Base-by-base conservation (phyloP, 1,140 invertebrate genomes). In the Colletes latitarsis region DNA sequence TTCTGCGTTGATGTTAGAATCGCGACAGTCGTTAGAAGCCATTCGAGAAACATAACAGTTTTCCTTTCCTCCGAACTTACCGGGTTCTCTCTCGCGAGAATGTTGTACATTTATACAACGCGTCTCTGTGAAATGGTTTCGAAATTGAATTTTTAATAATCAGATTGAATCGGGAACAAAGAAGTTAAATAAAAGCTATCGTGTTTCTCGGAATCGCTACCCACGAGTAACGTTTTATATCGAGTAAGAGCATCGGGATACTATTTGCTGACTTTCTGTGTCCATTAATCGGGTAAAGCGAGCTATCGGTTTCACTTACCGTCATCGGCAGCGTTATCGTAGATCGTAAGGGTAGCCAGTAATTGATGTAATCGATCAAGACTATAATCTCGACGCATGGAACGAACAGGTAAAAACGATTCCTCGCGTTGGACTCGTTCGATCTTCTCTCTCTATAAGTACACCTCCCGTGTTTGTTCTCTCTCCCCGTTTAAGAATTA, bases 331-430 rank as follows among this genome's bases (percentile, higher is more conserved):
- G 9, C 58, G 21, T 30, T n/a, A 67, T 49, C 43, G n/a, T 67
- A 67, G 64, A 67, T 49, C n/a, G n/a, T 67, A 67, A 67, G 64
- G 43, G 43, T 67, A 66, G 63, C 41, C 41, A 63, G 62, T 63
- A 63, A 21, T 58, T 14, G 57, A 43, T 43, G 63, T 41, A 46
- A 73, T 63, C 43, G 71, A 62, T 63, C 69, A 52, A 73, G 17
- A 60, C 15, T 21, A 19, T 72, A 60, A 46, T 46, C 8, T 49
- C 63, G 63, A 66, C 14, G 63, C 43, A 46, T 63, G 30, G 58
- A 21, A 60, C n/a, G 8, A 4, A 62, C 21, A 39, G 9, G 8
- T n/a, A 14, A 4, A 21, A 15, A 30, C 21, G 58, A 62, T 30
- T 39, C 58, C n/a, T 39, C 58, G 58, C 21, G 21, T 19, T 12